phyloP scores from a whole-genome alignment of 2,797 vertebrate species.

The Enteromius mattozi region DNA sequence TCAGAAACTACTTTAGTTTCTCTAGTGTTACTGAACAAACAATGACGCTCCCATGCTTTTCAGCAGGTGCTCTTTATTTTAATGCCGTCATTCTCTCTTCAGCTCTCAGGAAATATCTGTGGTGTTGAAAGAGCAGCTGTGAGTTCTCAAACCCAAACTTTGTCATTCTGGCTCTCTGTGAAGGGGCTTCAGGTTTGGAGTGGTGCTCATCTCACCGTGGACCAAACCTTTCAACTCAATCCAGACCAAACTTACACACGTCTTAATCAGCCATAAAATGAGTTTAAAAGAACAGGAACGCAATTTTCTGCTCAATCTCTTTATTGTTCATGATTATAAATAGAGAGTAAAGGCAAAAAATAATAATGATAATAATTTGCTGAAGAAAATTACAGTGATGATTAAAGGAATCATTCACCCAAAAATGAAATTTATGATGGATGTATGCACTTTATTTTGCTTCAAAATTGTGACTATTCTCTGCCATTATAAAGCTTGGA shows the following conservation, averaged over 20 bases:
- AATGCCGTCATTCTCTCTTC: constrained; percentile 27
- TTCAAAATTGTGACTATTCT: no score
- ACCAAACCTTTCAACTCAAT: constrained; percentile 31
- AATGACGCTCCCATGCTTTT: not conserved
- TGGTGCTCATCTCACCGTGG: constrained; percentile 25
- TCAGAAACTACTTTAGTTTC: constrained; percentile 33
- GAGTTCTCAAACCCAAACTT: constrained; percentile 16
- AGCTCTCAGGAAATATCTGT: constrained; percentile 19
- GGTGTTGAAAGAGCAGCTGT: constrained; percentile 51
- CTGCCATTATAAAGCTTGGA: no score
- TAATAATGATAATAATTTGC: no score
- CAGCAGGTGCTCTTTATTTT: constrained; percentile 27
- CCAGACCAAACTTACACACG: constrained; percentile 30
- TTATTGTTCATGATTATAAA: no score
- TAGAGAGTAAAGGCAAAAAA: no score
- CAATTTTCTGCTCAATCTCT: not conserved
- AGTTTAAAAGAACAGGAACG: not conserved
- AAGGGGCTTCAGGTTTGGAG: constrained; percentile 18
- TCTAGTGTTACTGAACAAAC: constrained; percentile 19
- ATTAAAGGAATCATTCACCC: no score
- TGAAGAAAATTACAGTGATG: no score
- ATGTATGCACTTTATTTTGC: no score
- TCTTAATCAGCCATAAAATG: not conserved
- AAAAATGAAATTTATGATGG: no score
- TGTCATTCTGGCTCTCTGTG: constrained; percentile 15